Evolutionary conservation across 2,113 vertebrate genomes (phyloP).

Genomic region (Gymnogyps californianus): DNA sequence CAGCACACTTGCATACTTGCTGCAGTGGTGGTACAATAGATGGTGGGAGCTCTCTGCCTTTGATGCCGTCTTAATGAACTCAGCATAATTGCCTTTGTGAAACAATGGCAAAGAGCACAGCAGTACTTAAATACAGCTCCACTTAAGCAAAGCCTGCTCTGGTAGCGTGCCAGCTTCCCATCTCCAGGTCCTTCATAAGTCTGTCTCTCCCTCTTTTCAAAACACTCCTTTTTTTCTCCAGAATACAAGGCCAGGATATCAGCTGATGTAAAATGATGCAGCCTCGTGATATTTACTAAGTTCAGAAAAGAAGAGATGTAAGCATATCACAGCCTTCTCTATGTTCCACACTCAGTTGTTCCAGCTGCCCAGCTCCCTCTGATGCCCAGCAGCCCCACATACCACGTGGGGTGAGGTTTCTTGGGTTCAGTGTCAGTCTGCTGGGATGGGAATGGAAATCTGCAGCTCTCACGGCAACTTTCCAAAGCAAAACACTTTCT

Average conservation of each 20-base stretch:
- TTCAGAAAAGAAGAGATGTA: not conserved
- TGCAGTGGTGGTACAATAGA: not conserved
- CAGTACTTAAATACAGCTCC: not conserved
- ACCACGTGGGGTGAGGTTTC: not conserved
- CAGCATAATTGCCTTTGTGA: not conserved
- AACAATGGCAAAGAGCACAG: conserved; percentile 8
- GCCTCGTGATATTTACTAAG: not conserved
- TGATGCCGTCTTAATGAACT: not conserved
- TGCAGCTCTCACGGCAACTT: not conserved
- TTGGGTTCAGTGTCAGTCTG: not conserved
- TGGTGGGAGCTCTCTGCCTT: not conserved
- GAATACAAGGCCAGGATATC: not conserved
- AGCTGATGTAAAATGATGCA: not conserved
- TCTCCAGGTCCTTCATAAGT: not conserved
- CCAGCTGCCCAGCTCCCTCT: not conserved
- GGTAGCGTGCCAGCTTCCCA: not conserved
- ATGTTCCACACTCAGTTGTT: not conserved
- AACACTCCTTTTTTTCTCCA: not conserved
- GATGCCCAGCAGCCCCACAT: not conserved
- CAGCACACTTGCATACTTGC: not conserved
- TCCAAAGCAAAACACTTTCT: conserved; percentile 1
- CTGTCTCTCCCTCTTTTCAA: not conserved
- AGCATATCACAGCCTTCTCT: not conserved
- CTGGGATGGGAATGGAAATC: not conserved
- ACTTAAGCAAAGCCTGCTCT: not conserved